Conservation (phyloP, 2,888 invertebrate genomes). For the Apomyelois bistriatella region DNA sequence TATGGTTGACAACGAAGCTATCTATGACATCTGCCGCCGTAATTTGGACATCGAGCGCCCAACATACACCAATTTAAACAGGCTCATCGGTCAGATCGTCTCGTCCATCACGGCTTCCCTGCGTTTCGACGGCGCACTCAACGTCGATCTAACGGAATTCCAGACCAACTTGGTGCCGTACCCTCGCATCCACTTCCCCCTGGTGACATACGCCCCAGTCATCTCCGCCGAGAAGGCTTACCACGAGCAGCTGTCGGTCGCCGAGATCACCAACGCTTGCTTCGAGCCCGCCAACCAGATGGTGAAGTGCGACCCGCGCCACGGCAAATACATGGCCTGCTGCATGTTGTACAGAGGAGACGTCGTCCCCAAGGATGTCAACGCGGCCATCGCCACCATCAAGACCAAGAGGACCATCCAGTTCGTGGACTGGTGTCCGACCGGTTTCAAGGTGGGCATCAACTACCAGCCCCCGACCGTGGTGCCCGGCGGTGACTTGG, state of each 20-base stretch:
- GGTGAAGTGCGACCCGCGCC: conserved; percentile 95
- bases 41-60: conserved; percentile 97
- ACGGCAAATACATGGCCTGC: conserved; percentile 97
- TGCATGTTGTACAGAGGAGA: conserved; percentile 97
- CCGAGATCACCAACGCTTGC: conserved; percentile 96
- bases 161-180: conserved; percentile 97
- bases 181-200: conserved; percentile 97
- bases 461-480: conserved; percentile 97
- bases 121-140: conserved; percentile 95
- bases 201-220: conserved; percentile 95
- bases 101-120: conserved; percentile 96
- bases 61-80: conserved; percentile 97
- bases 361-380: conserved; percentile 97
- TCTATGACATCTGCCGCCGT: conserved; percentile 95
- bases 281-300: conserved; percentile 98
- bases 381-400: conserved; percentile 96
- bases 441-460: conserved; percentile 90
- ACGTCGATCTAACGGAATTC: conserved; percentile 96
- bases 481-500: conserved; percentile 96
- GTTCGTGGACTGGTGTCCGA: conserved; percentile 95
- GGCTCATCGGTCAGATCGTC: conserved; percentile 96
- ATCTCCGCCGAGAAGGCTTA: conserved; percentile 97
- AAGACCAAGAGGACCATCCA: conserved; percentile 97
- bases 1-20: conserved; percentile 95
- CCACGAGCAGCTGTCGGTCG: conserved; percentile 94